These are phyloP conservation scores for Hyaena hyaena DNA, from an alignment of 2,113 vertebrate species.

Conservation along the genomic window DNA sequence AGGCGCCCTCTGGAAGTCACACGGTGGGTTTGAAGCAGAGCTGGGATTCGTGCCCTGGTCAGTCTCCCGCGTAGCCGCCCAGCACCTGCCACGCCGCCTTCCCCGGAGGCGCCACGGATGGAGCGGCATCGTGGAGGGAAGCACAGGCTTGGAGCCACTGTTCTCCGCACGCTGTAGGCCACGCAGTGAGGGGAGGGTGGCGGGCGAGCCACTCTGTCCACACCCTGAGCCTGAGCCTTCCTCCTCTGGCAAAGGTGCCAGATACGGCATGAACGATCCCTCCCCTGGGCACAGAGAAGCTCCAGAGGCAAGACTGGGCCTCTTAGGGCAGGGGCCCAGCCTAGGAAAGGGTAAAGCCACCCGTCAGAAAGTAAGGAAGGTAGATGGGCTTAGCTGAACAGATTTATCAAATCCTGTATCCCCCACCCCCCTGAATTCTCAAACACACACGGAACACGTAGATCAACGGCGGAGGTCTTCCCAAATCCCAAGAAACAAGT, in stretches of 20 bases:
- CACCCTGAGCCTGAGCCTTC: background rate
- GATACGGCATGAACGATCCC: background rate
- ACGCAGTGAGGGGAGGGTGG: background rate
- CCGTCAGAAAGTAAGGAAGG: too few species aligned
- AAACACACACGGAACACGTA: background rate
- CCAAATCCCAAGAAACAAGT: background rate
- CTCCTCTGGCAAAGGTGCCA: background rate
- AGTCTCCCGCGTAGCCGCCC: fast-evolving
- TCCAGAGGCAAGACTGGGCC: background rate
- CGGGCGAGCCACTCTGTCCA: too few species aligned
- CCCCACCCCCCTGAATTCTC: background rate
- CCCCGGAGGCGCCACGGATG: fast-evolving
- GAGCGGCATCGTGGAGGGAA: fast-evolving
- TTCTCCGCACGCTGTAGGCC: fast-evolving
- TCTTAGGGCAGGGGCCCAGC: background rate
- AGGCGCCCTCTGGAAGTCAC: background rate
- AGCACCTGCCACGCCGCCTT: fast-evolving
- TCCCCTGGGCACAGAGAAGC: background rate
- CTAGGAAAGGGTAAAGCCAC: background rate
- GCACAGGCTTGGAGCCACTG: fast-evolving
- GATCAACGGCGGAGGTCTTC: background rate
- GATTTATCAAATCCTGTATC: too few species aligned
- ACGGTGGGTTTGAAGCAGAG: fast-evolving
- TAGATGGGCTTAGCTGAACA: too few species aligned
- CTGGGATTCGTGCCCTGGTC: fast-evolving